Evolutionary conservation across 2,797 vertebrate genomes (phyloP).

Genomic region (Echeneis naucrates): DNA sequence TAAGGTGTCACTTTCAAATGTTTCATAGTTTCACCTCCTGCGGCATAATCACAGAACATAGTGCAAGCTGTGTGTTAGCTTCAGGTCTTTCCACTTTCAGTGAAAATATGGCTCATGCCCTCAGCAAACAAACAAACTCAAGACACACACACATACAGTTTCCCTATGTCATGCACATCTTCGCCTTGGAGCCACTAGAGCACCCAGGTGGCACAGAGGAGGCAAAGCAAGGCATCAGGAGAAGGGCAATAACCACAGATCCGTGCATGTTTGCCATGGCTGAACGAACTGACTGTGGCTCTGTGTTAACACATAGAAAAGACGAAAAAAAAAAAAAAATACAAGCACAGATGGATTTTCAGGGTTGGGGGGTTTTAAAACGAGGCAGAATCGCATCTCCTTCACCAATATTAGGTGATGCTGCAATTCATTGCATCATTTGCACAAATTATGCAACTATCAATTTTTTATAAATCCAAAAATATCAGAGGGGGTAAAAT

Average conservation of each 20-base stretch:
- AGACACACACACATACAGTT: slow-evolving; percentile 51
- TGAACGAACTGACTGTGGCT: slow-evolving; percentile 70
- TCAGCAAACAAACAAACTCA: slow-evolving; percentile 62
- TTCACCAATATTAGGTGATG: slow-evolving; percentile 60
- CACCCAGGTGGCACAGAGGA: slow-evolving; percentile 82
- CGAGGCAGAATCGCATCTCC: slow-evolving; percentile 61
- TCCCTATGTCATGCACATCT: slow-evolving; percentile 68
- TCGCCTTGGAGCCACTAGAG: slow-evolving; percentile 74
- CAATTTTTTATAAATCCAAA: too few species aligned
- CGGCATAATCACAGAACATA: slow-evolving; percentile 16
- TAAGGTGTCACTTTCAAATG: slow-evolving; percentile 30
- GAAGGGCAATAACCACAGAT: slow-evolving; percentile 64
- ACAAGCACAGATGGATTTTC: slow-evolving; percentile 77
- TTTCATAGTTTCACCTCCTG: not conserved
- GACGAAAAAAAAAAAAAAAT: slow-evolving; percentile 42
- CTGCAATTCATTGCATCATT: not conserved
- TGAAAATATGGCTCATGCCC: slow-evolving; percentile 71
- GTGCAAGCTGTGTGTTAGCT: slow-evolving; percentile 37
- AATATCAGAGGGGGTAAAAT: too few species aligned
- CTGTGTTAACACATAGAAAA: slow-evolving; percentile 56
- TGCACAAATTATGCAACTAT: not conserved
- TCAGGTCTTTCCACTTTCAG: slow-evolving; percentile 44
- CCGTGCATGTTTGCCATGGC: slow-evolving; percentile 69
- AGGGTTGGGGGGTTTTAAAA: slow-evolving; percentile 39
- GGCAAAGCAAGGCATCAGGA: slow-evolving; percentile 64